phyloP scores from a whole-genome alignment of 2,888 invertebrate species.

The Stenoptilia bipunctidactyla region DNA sequence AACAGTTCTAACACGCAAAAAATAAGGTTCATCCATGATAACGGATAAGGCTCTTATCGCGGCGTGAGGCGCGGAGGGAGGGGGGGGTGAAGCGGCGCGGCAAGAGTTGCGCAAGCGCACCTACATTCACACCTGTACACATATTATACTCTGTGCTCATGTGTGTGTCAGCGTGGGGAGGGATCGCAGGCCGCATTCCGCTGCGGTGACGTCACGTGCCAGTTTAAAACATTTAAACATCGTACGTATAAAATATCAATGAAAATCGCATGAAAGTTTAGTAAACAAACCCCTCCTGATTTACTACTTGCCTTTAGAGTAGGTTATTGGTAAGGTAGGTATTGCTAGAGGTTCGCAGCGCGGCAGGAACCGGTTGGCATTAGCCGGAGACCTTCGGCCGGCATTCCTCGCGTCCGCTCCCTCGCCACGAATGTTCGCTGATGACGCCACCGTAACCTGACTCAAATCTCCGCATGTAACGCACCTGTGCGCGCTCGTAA shows the following conservation, averaged over 20 bases:
- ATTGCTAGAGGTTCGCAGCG: background rate
- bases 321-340: background rate
- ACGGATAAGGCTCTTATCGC: background rate
- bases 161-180: background rate
- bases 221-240: no score
- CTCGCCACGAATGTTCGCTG: no score
- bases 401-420: no score
- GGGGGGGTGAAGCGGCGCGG: slow-evolving; percentile 8
- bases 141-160: slow-evolving; percentile 4
- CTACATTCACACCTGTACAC: slow-evolving; percentile 5
- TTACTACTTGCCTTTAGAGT: no score
- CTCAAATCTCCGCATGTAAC: no score
- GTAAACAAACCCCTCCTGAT: background rate
- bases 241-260: background rate
- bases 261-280: slow-evolving; percentile 1
- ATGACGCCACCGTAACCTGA: no score
- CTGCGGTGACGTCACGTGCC: slow-evolving; percentile 1
- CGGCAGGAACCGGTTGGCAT: background rate
- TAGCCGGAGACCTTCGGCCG: background rate
- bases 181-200: slow-evolving; percentile 2
- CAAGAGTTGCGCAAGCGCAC: slow-evolving; percentile 2
- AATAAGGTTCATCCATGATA: no score
- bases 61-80: slow-evolving; percentile 9
- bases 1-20: background rate
- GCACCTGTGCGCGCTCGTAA: no score